Evolutionary conservation across 2,113 vertebrate genomes (phyloP).

Genomic region (Gymnobelideus leadbeateri): DNA sequence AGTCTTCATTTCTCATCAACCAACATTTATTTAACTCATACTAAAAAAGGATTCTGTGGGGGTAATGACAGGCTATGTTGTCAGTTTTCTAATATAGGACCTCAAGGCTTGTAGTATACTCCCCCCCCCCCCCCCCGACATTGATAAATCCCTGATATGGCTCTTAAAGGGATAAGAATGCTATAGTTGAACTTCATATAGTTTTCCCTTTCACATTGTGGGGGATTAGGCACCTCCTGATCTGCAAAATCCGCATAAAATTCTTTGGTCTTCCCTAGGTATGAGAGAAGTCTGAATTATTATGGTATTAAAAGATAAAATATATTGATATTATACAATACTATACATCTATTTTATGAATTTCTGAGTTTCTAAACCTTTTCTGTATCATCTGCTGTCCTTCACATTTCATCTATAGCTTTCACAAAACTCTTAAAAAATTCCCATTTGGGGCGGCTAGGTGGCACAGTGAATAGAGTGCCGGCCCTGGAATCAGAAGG

Average conservation of each 20-base stretch:
- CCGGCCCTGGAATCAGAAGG: no score
- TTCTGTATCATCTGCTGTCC: not conserved
- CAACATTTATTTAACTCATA: not conserved
- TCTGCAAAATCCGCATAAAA: no score
- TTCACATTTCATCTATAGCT: not conserved
- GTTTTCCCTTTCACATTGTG: not conserved
- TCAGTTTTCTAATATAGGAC: not conserved
- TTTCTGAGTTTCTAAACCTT: not conserved
- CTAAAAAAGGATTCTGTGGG: not conserved
- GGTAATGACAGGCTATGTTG: not conserved
- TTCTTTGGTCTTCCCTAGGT: not conserved
- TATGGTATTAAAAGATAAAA: not conserved
- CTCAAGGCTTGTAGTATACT: not conserved
- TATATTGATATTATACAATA: not conserved
- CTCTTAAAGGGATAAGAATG: not conserved
- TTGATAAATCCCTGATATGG: not conserved
- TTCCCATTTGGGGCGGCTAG: no score
- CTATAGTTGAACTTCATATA: not conserved
- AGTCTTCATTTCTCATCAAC: not conserved
- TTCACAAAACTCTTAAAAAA: not conserved
- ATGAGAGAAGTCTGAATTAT: not conserved
- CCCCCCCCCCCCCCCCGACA: not conserved
- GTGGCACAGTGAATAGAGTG: no score
- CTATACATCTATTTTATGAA: not conserved
- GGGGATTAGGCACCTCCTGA: no score